These are phyloP conservation scores for Chionoecetes opilio DNA, from an alignment of 1,140 invertebrate genomes.

Conservation along the genomic window DNA sequence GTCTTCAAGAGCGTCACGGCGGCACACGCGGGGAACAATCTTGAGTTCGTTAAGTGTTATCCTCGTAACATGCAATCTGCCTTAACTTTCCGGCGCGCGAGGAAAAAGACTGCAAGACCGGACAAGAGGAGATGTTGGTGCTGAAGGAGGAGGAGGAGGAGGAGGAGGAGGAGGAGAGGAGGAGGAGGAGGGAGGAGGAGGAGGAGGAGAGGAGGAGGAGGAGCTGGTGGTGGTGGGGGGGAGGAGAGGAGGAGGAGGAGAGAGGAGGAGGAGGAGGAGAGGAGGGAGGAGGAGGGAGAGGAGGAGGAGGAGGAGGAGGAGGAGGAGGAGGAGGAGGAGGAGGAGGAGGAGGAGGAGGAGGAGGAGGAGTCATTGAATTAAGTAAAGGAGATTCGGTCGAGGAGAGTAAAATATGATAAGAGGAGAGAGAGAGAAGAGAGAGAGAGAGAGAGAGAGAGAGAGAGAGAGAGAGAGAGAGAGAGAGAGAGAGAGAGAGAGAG, in stretches of 20 bases:
- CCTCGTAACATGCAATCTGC: too few relatives aligned
- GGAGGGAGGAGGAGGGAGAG: neutral
- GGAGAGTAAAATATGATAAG: neutral
- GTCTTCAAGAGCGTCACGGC: too few relatives aligned
- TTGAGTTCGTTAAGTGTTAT: too few relatives aligned
- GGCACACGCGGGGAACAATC: too few relatives aligned
- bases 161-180: neutral
- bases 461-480: slow-evolving; percentile 27
- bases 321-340: neutral
- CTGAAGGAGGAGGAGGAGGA: neutral
- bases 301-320: neutral
- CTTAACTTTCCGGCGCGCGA: too few relatives aligned
- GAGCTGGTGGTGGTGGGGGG: too few relatives aligned
- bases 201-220: neutral
- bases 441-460: slow-evolving; percentile 27
- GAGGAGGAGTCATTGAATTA: neutral
- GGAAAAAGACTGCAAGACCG: too few relatives aligned
- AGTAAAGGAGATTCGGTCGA: too few relatives aligned
- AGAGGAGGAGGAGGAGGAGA: neutral
- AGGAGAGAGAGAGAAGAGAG: neutral
- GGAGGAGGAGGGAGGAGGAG: neutral
- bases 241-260: neutral
- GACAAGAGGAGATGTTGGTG: too few relatives aligned
- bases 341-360: neutral
- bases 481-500: slow-evolving; percentile 18